Conservation (phyloP, 1,140 invertebrate species). For the Aphidius gifuensis region DNA sequence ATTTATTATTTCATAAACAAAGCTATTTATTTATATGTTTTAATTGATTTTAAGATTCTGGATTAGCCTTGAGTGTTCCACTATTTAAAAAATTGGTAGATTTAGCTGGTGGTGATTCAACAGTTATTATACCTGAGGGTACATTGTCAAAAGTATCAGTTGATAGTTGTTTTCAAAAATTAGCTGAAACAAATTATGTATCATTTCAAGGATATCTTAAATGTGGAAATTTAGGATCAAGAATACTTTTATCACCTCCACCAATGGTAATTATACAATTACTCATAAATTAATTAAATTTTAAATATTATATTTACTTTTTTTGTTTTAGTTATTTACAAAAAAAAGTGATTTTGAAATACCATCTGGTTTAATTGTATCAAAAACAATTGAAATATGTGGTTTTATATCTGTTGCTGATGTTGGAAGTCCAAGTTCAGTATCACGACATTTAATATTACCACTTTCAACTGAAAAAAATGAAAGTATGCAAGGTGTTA, state of each 20-base stretch:
- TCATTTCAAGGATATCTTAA: constrained; percentile 72
- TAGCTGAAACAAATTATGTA: constrained; percentile 76
- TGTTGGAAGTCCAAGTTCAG: constrained; percentile 88
- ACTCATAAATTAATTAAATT: constrained; percentile 25
- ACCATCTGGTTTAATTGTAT: constrained; percentile 58
- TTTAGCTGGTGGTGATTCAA: constrained; percentile 64
- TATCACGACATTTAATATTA: constrained; percentile 86
- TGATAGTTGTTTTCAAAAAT: constrained; percentile 66
- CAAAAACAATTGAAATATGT: constrained; percentile 71
- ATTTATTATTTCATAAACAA: constrained; percentile 11
- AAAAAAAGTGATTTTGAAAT: constrained; percentile 67
- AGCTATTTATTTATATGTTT: too few species aligned
- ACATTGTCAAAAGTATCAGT: constrained; percentile 60
- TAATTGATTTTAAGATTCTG: constrained; percentile 37
- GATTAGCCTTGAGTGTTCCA: constrained; percentile 38
- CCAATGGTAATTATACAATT: constrained; percentile 51
- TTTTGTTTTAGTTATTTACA: constrained; percentile 57
- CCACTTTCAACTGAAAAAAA: constrained; percentile 62
- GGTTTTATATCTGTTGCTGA: constrained; percentile 82
- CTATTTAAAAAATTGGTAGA: constrained; percentile 56
- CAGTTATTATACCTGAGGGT: constrained; percentile 64
- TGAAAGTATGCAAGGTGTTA: constrained; percentile 58
- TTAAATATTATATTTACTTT: constrained; percentile 37
- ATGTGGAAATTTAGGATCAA: constrained; percentile 75
- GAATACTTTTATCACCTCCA: constrained; percentile 73